These are phyloP conservation scores for Toxonevra muliebris DNA, from an alignment of 2,888 invertebrate species.

Conservation along the genomic window DNA sequence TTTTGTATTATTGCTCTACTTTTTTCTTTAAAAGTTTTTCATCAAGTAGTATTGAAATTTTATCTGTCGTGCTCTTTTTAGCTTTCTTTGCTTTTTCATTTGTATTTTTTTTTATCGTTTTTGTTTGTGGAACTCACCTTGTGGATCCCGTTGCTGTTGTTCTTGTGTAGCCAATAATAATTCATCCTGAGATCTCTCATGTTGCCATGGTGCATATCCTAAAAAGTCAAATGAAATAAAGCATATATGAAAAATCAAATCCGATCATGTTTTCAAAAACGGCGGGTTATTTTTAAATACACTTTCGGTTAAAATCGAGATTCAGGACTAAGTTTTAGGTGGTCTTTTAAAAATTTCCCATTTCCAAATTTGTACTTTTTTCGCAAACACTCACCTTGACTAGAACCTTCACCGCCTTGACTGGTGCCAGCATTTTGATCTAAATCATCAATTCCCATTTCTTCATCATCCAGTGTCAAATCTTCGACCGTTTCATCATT, in stretches of 20 bases:
- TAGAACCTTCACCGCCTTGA: conserved; percentile 74
- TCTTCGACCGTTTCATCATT: conserved; percentile 82
- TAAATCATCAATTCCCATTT: conserved; percentile 73
- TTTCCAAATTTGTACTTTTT: too few relatives aligned
- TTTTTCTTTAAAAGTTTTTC: too few relatives aligned
- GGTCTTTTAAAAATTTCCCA: too few relatives aligned
- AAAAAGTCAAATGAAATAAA: conserved; percentile 47
- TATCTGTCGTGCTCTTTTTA: conserved; percentile 56
- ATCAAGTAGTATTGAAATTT: conserved; percentile 37
- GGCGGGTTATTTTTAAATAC: too few relatives aligned
- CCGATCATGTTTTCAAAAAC: too few relatives aligned
- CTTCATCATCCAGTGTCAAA: conserved; percentile 82
- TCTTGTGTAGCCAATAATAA: conserved; percentile 84
- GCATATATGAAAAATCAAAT: neutral
- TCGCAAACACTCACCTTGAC: conserved; percentile 69
- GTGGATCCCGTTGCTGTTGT: conserved; percentile 81
- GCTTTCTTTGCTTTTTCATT: conserved; percentile 49
- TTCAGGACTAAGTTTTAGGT: too few relatives aligned
- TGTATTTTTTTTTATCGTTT: conserved; percentile 38
- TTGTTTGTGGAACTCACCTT: conserved; percentile 77
- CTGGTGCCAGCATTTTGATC: conserved; percentile 74
- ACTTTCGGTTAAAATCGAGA: too few relatives aligned
- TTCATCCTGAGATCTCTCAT: conserved; percentile 86
- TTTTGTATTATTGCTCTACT: neutral
- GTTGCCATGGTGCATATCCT: conserved; percentile 89